These are phyloP conservation scores for Dermochelys coriacea DNA, from an alignment of 2,797 vertebrate genomes.

Conservation along the genomic window DNA sequence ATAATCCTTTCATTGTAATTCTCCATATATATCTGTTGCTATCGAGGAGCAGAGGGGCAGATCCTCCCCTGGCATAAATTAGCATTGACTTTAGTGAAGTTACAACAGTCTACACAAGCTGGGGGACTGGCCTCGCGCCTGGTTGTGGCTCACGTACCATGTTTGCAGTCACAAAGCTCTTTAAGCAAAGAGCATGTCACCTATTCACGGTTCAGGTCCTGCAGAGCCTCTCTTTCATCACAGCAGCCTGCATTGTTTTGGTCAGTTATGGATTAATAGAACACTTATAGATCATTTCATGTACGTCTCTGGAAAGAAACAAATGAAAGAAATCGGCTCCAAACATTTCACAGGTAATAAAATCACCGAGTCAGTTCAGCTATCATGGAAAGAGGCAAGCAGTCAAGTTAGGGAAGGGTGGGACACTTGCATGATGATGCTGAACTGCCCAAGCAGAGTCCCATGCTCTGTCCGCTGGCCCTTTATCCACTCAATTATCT, in stretches of 20 bases:
- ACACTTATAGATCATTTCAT: fast-evolving
- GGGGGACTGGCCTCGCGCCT: neutral
- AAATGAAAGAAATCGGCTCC: neutral
- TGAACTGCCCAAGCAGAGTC: neutral
- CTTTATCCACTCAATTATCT: neutral
- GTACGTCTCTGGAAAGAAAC: neutral
- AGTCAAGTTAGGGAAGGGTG: neutral
- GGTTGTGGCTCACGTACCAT: neutral
- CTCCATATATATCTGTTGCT: neutral
- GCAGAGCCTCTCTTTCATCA: neutral
- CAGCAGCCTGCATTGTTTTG: neutral
- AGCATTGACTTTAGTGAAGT: neutral
- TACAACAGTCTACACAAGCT: too few relatives aligned
- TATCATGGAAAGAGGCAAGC: fast-evolving
- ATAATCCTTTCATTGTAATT: neutral
- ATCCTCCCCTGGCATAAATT: neutral
- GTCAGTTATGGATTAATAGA: fast-evolving
- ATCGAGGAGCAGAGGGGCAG: too few relatives aligned
- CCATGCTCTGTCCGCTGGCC: neutral
- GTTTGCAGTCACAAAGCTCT: fast-evolving
- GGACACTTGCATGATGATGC: neutral
- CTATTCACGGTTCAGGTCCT: neutral
- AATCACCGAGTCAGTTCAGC: neutral
- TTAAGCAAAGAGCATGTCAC: neutral
- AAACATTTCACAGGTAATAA: neutral